phyloP scores from a whole-genome alignment of 2,113 vertebrate genomes.

The Peromyscus californicus region DNA sequence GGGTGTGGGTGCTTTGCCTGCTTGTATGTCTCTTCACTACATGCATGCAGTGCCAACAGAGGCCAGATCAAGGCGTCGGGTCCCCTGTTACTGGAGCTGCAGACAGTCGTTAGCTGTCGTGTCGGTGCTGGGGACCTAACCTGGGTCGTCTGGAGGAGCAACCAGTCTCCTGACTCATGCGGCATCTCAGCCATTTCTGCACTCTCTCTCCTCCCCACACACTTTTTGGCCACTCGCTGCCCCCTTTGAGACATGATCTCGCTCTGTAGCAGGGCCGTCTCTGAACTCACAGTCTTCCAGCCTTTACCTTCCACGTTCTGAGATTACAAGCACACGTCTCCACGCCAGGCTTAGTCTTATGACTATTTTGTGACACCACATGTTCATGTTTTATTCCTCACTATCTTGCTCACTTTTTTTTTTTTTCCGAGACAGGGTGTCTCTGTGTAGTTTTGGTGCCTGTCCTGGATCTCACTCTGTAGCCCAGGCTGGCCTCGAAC shows the following conservation, averaged over 20 bases:
- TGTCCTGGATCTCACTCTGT: too few species aligned
- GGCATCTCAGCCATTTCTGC: background rate
- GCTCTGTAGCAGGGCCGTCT: background rate
- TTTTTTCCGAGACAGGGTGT: too few species aligned
- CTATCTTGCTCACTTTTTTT: background rate
- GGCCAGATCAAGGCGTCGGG: background rate
- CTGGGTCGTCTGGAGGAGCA: background rate
- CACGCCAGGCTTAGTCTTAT: background rate
- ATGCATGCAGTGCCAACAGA: background rate
- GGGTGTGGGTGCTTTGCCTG: background rate
- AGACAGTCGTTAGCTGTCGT: background rate
- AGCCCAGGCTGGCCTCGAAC: too few species aligned
- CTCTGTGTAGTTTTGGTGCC: too few species aligned
- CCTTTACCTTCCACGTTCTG: too few species aligned
- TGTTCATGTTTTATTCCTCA: background rate
- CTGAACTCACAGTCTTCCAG: background rate
- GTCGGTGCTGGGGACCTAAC: background rate
- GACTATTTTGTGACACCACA: background rate
- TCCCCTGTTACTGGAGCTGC: background rate
- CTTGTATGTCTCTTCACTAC: background rate
- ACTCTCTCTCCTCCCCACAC: background rate
- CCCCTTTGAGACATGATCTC: background rate
- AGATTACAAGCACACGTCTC: too few species aligned
- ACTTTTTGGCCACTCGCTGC: background rate
- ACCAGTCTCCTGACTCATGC: background rate